Conservation (phyloP, 2,888 invertebrate genomes). For the Tolmerus cingulatus region DNA sequence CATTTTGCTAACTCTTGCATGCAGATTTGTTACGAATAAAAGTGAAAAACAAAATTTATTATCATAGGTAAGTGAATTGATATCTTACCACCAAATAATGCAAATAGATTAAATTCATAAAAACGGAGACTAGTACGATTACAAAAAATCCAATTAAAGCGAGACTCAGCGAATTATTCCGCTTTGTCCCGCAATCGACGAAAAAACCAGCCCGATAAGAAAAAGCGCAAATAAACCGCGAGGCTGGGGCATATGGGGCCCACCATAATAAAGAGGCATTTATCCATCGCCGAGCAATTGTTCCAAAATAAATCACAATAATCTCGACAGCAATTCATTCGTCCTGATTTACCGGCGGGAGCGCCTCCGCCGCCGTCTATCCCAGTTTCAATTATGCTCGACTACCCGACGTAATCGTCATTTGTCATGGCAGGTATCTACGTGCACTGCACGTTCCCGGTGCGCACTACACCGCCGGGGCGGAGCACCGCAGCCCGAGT, state of each 20-base stretch:
- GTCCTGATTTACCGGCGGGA: not conserved
- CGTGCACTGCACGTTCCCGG: not conserved
- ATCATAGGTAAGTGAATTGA: not conserved
- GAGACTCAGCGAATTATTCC: not conserved
- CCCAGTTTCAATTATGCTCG: slow-evolving; percentile 8
- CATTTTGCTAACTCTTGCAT: not conserved
- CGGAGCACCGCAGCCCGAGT: not conserved
- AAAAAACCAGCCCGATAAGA: not conserved
- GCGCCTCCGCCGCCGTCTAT: not conserved
- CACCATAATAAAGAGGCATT: not conserved
- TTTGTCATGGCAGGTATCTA: slow-evolving; percentile 34
- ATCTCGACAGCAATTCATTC: slow-evolving; percentile 1
- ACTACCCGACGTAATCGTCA: not conserved
- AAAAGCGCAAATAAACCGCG: not conserved
- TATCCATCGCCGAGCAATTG: not conserved
- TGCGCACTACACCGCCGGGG: not conserved
- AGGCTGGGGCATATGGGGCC: not conserved
- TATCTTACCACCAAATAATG: not conserved
- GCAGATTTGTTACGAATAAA: not conserved
- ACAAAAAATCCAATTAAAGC: not conserved
- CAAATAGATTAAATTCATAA: not conserved
- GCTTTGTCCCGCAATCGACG: not conserved
- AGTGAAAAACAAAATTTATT: not conserved
- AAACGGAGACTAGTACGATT: not conserved
- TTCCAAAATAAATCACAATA: not conserved